A percentile compares a stretch with the other conserved stretches of the same genome.
Evolutionary conservation across 2,113 vertebrate species (phyloP).

Genomic region (Rattus norvegicus): DNA sequence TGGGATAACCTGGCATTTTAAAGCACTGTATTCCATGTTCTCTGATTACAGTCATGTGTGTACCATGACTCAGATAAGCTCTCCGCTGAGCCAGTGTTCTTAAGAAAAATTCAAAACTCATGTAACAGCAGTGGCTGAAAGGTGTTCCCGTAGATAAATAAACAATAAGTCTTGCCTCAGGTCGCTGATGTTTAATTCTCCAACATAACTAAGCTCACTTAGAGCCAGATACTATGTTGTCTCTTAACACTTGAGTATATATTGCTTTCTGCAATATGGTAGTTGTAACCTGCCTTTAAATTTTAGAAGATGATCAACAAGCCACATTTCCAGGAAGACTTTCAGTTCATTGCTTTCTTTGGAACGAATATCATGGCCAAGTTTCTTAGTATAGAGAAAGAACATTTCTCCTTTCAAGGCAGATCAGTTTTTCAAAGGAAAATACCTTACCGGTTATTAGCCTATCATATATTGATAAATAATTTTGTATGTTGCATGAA

Average conservation of each 20-base stretch:
- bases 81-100: not conserved
- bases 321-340: not conserved
- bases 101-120: not conserved
- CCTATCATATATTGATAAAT: not conserved
- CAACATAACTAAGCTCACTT: not conserved
- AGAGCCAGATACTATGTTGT: not conserved
- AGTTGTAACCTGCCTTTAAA: constrained; percentile 1
- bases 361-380: not conserved
- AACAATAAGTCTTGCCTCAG: not conserved
- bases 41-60: not conserved
- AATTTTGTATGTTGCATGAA: not conserved
- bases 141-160: not conserved
- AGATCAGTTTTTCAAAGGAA: not conserved
- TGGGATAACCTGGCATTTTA: constrained; percentile 10
- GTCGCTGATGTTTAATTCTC: constrained; percentile 4
- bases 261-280: not conserved
- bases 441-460: not conserved
- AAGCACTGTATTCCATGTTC: not conserved
- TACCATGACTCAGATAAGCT: not conserved
- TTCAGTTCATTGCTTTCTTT: constrained; percentile 34
- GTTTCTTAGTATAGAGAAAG: not conserved
- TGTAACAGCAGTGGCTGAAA: not conserved
- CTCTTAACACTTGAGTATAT: not conserved
- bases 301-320: constrained; percentile 27
- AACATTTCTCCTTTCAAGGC: not conserved